These are phyloP conservation scores for Harpagoxenus sublaevis DNA, from an alignment of 2,888 invertebrate genomes.

Conservation along the genomic window DNA sequence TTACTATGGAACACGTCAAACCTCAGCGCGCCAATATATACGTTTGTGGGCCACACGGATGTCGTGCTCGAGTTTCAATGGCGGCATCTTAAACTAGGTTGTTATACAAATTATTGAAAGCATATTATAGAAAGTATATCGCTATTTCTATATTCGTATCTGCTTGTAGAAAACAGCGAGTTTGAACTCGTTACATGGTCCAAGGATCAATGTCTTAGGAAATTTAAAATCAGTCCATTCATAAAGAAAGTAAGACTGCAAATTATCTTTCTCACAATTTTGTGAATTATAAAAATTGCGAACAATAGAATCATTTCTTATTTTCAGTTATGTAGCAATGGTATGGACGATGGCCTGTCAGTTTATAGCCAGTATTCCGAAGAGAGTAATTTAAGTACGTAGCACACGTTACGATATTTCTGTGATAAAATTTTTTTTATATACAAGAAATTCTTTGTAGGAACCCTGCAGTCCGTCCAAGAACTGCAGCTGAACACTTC, in stretches of 20 bases:
- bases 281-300: conserved; percentile 43
- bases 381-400: conserved; percentile 82
- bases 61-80: conserved; percentile 98
- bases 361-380: conserved; percentile 84
- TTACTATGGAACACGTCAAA: conserved; percentile 92
- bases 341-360: conserved; percentile 87
- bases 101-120: background rate
- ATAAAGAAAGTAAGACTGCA: conserved; percentile 89
- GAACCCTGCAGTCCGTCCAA: conserved; percentile 82
- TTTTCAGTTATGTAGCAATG: conserved; percentile 90
- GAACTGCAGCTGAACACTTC: conserved; percentile 82
- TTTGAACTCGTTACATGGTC: conserved; percentile 98
- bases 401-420: background rate
- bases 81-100: conserved; percentile 90
- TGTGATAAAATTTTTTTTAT: background rate
- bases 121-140: background rate
- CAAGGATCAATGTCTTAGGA: conserved; percentile 95
- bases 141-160: conserved; percentile 5
- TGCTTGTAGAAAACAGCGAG: conserved; percentile 88
- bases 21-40: conserved; percentile 93
- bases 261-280: conserved; percentile 2
- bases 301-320: conserved; percentile 27
- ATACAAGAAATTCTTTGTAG: conserved; percentile 60
- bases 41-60: conserved; percentile 97
- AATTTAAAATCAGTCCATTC: conserved; percentile 96